Conservation (phyloP, 1,140 invertebrate genomes). For the Apocrypta bakeri region DNA sequence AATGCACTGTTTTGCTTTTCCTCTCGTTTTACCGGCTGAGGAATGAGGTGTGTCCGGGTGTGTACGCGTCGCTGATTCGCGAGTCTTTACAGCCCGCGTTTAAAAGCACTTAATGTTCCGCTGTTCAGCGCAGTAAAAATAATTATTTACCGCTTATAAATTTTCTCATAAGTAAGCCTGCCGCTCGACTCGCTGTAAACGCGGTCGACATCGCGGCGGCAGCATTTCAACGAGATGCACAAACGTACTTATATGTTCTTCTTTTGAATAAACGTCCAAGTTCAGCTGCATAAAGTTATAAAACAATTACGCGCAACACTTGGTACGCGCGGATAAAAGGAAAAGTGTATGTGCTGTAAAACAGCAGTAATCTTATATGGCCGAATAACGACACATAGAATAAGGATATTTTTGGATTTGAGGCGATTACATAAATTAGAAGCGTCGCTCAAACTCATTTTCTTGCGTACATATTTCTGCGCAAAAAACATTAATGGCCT, state of each 20-base stretch:
- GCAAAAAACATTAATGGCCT: neutral
- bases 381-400: neutral
- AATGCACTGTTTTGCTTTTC: neutral
- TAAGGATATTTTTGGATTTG: neutral
- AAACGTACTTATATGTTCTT: neutral
- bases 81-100: conserved; percentile 23
- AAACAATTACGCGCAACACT: neutral
- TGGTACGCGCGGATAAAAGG: neutral
- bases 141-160: conserved; percentile 39
- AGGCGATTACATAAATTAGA: too few relatives aligned
- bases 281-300: neutral
- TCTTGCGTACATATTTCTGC: neutral
- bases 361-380: too few relatives aligned
- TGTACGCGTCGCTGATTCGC: neutral
- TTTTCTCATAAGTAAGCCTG: conserved; percentile 17
- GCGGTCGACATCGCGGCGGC: too few relatives aligned
- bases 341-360: neutral
- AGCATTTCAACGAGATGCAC: neutral
- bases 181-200: neutral
- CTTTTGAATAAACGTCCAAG: neutral
- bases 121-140: neutral
- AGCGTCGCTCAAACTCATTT: too few relatives aligned
- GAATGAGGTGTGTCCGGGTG: neutral
- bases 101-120: conserved; percentile 29
- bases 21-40: neutral